A percentile compares a stretch with the other conserved stretches of the same genome.
Evolutionary conservation across 2,113 vertebrate genomes (phyloP).

Genomic region (Carlito syrichta): DNA sequence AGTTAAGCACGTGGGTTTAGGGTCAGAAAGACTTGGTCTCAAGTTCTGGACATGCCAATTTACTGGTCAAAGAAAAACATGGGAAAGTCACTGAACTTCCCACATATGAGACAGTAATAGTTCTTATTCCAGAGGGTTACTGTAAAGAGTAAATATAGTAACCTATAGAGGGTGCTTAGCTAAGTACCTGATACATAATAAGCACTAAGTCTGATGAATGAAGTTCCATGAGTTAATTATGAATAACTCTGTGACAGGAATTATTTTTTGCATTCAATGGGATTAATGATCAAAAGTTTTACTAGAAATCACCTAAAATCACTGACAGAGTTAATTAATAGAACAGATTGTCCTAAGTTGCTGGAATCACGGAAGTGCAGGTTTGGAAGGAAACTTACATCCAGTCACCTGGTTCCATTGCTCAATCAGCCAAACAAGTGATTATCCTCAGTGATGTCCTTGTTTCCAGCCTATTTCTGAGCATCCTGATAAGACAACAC

Average conservation of each 20-base stretch:
- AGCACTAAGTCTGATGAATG: background rate
- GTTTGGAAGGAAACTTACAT: background rate
- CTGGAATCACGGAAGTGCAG: background rate
- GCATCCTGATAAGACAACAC: background rate
- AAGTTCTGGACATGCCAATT: background rate
- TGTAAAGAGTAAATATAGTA: background rate
- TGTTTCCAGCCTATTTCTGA: background rate
- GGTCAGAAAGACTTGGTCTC: background rate
- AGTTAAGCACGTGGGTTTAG: background rate
- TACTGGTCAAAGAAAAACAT: background rate
- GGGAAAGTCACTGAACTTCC: background rate
- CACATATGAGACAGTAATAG: background rate
- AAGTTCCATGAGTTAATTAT: background rate
- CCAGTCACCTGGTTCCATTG: background rate
- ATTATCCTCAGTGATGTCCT: background rate
- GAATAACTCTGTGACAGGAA: background rate
- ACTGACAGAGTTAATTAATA: background rate
- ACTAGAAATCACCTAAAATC: background rate
- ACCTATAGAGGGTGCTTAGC: background rate
- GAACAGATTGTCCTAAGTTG: background rate
- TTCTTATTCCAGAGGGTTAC: background rate
- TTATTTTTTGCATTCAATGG: background rate
- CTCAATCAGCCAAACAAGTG: background rate
- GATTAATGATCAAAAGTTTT: background rate
- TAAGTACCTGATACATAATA: background rate